Evolutionary conservation across 2,888 invertebrate species (phyloP).

Genomic region (Heteropelma amictum): DNA sequence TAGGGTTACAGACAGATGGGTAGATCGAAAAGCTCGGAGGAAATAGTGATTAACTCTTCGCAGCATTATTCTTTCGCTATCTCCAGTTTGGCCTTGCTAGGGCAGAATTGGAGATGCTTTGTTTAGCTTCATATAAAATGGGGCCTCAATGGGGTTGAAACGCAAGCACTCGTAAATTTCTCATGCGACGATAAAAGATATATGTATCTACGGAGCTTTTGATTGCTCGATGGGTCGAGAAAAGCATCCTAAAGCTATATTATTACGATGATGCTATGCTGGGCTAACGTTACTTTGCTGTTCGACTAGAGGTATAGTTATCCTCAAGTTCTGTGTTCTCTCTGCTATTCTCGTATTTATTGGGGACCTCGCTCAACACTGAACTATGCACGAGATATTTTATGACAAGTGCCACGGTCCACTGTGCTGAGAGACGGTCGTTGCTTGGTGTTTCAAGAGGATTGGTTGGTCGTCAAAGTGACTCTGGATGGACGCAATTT

Average conservation of each 20-base stretch:
- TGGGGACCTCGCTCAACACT: conserved; percentile 25
- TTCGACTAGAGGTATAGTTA: no score
- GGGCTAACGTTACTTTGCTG: no score
- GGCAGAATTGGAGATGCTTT: conserved; percentile 48
- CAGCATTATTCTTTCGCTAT: background rate
- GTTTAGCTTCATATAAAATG: no score
- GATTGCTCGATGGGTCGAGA: background rate
- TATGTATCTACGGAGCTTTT: no score
- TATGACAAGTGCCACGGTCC: conserved; percentile 45
- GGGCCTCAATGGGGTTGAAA: no score
- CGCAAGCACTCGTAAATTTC: no score
- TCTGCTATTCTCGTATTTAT: conserved; percentile 53
- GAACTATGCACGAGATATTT: conserved; percentile 50
- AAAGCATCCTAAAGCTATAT: background rate
- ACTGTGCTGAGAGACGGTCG: conserved; percentile 3
- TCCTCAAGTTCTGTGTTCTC: conserved; percentile 29
- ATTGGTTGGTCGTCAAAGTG: background rate
- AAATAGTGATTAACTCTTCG: conserved; percentile 34
- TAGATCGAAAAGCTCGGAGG: conserved; percentile 30
- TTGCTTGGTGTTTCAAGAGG: background rate
- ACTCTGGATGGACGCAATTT: background rate
- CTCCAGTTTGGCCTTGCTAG: conserved; percentile 36
- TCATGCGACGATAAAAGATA: no score
- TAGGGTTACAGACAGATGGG: background rate
- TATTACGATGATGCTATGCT: background rate